phyloP scores from a whole-genome alignment of 2,888 invertebrate species.

The Rhingia rostrata region DNA sequence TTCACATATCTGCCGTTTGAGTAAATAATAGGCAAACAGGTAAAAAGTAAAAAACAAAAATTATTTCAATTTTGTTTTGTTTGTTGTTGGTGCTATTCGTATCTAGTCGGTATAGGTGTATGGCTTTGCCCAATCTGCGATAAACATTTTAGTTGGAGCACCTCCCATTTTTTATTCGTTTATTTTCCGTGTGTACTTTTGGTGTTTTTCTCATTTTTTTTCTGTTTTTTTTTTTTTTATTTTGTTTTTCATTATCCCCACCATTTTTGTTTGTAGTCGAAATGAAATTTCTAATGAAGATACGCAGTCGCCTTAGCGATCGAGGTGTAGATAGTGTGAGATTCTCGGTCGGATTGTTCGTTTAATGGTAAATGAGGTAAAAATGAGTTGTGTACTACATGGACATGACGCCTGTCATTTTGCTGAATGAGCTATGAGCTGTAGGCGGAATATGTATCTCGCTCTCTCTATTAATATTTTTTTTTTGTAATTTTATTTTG shows the following conservation, averaged over 20 bases:
- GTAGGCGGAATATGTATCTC: conserved; percentile 39
- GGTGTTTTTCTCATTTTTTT: conserved; percentile 58
- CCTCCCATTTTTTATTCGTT: conserved; percentile 74
- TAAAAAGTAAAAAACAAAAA: conserved; percentile 40
- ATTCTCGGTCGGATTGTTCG: conserved; percentile 38
- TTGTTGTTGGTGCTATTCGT: conserved; percentile 24
- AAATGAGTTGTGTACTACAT: conserved; percentile 52
- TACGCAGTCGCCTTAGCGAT: conserved; percentile 53
- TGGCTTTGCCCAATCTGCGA: conserved; percentile 75
- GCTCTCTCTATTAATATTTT: conserved; percentile 1
- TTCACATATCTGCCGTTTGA: conserved; percentile 56
- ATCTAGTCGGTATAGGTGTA: conserved; percentile 55
- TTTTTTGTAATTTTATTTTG: conserved; percentile 23
- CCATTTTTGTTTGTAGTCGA: conserved; percentile 24
- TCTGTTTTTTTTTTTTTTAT: conserved; percentile 48
- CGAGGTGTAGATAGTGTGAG: neutral
- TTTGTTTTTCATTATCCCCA: conserved; percentile 53
- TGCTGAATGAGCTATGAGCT: conserved; percentile 31
- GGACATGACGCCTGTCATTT: conserved; percentile 9
- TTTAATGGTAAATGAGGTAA: conserved; percentile 65
- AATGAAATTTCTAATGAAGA: conserved; percentile 54
- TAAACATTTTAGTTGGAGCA: conserved; percentile 75
- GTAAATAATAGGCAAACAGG: conserved; percentile 72
- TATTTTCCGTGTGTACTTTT: conserved; percentile 59
- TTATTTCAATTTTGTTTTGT: conserved; percentile 57